Evolutionary conservation across 37 sponge, comb jelly and placozoan species (phyloP).

Genomic region (Eunapius fragilis): DNA sequence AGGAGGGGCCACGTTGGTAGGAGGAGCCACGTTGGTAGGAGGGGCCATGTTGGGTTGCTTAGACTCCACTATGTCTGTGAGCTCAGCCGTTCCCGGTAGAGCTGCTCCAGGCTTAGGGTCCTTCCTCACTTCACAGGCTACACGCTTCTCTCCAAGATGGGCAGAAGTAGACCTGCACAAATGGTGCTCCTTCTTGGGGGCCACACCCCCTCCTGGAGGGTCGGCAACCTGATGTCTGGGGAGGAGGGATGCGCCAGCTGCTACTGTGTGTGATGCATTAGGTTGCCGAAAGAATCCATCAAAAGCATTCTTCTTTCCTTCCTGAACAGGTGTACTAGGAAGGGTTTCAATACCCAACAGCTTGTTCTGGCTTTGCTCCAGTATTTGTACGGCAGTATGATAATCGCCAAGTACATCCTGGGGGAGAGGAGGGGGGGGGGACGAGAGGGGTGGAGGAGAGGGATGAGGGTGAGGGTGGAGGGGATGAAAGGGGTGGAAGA

Average conservation of each 20-base stretch:
- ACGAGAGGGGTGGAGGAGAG: background rate
- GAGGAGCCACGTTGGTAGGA: background rate
- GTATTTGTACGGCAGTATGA: background rate
- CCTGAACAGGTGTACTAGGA: slow-evolving; percentile 4
- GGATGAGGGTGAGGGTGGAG: background rate
- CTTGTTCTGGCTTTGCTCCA: background rate
- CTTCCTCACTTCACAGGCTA: background rate
- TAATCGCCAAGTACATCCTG: background rate
- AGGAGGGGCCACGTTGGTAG: too few relatives aligned
- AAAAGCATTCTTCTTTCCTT: background rate
- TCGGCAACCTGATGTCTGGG: background rate
- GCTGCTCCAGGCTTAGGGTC: background rate
- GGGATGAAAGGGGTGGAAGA: background rate
- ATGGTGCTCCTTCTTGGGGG: background rate
- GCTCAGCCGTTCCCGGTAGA: too few relatives aligned
- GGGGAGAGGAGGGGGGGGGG: background rate
- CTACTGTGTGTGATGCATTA: background rate
- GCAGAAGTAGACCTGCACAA: too few relatives aligned
- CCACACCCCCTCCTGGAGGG: too few relatives aligned
- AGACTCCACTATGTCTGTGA: background rate
- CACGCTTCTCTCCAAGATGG: too few relatives aligned
- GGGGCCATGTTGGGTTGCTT: background rate
- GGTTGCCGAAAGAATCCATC: background rate
- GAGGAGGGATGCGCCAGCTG: background rate
- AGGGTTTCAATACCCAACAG: slow-evolving; percentile 8